Base-by-base conservation (phyloP, 2,888 invertebrate species). In the Drosophila demipolita region DNA sequence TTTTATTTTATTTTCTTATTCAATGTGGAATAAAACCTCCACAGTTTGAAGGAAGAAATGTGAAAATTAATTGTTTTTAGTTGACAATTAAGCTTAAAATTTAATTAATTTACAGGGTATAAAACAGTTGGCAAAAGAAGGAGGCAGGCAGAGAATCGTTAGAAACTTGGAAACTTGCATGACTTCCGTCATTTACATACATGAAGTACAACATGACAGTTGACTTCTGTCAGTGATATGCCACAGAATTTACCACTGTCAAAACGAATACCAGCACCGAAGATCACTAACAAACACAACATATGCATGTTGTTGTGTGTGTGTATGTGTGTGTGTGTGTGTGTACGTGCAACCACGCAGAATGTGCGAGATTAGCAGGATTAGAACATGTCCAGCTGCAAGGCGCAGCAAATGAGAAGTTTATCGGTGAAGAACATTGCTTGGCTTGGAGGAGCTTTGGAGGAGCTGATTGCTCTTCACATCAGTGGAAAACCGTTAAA, bases 171-270 rank as follows among this genome's bases (percentile, higher is more conserved):
- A 77, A 73, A 80, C 78, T 82, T 75, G 73, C 70, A 57, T 75
- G 75, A 87, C 91, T 91, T 91, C 91, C 91, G 91, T 91, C 91
- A 91, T 91, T 91, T 89, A 82, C 90, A 84, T 88, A 87, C 78
- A 78, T 61, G 74, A 64, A 64, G 73, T 58, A 59, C 90, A 91
- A 91, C 91, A 91, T 90, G 91, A 91, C 91, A 91, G 90, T 90
- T 91, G 91, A 91, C 91, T 91, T 92, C 83, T 91, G 86, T 91
- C 89, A 88, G 90, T 87, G 91, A 91, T 91, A 91, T 86, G 90
- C 84, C 87, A 83, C 78, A 83, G 85, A 91, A 90, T 87, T 89
- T 91, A 89, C 88, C 84, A 83, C 86, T 79, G 84, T 76, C 90
- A 55, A 33, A 78, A 66, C 62, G 40, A 66, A 53, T 71, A 60